Conservation (phyloP, 1,140 invertebrate species). For the Rhagoletis zephyria region DNA sequence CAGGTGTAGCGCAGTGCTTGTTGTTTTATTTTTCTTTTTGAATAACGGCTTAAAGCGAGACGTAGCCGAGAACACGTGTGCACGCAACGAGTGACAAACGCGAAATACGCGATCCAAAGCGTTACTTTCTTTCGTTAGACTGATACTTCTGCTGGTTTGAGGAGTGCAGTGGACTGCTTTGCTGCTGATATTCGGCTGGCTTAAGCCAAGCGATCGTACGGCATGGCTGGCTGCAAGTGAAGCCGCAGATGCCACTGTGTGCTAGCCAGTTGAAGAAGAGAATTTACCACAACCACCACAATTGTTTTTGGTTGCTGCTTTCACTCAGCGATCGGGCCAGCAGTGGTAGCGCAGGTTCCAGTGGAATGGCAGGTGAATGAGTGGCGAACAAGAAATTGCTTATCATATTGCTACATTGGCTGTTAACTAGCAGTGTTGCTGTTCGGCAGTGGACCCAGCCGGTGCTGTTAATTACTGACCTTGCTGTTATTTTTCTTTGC, state of each 20-base stretch:
- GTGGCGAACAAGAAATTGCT: neutral
- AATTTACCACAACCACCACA: neutral
- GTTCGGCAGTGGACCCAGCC: neutral
- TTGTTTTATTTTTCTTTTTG: no score
- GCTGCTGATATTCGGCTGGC: slow-evolving; percentile 4
- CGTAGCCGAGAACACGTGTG: slow-evolving; percentile 64
- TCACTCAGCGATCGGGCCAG: slow-evolving; percentile 23
- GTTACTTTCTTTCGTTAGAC: slow-evolving; percentile 73
- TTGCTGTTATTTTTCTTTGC: slow-evolving; percentile 44
- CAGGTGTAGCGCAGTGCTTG: neutral
- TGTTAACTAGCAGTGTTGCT: slow-evolving; percentile 11
- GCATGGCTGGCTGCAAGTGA: neutral
- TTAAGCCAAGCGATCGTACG: neutral
- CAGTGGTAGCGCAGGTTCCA: slow-evolving; percentile 10
- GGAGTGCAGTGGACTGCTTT: slow-evolving; percentile 55
- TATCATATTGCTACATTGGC: neutral
- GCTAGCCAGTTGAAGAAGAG: neutral
- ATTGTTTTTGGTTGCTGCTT: neutral
- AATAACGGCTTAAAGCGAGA: neutral
- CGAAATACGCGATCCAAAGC: slow-evolving; percentile 68
- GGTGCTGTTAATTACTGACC: neutral
- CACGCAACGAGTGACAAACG: slow-evolving; percentile 72
- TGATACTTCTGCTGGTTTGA: slow-evolving; percentile 60
- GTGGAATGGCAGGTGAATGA: slow-evolving; percentile 20
- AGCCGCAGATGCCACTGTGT: neutral